These are phyloP conservation scores for Drosophila asahinai DNA, from an alignment of 1,140 invertebrate genomes.

Conservation along the genomic window DNA sequence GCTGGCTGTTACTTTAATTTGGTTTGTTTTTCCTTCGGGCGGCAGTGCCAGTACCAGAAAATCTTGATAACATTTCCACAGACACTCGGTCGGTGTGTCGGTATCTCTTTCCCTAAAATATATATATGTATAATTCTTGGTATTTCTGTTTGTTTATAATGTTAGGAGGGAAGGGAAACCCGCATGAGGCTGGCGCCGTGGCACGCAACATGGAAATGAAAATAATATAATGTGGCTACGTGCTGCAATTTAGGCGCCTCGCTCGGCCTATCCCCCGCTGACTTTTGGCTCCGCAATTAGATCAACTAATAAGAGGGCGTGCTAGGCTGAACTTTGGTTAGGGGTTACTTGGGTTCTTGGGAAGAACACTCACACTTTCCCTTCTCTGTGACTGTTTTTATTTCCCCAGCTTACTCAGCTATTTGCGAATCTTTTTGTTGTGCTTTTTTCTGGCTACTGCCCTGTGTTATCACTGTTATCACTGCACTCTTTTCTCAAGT, in stretches of 20 bases:
- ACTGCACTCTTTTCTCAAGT: conserved; percentile 75
- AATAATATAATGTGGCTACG: conserved; percentile 75
- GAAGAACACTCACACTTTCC: neutral
- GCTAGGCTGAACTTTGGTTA: conserved; percentile 10
- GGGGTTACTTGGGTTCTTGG: neutral
- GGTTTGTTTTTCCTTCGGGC: conserved; percentile 11
- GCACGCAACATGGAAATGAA: conserved; percentile 68
- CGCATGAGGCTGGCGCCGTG: conserved; percentile 66
- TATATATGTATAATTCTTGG: conserved; percentile 23
- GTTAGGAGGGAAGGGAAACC: conserved; percentile 29
- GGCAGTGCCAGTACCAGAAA: conserved; percentile 1
- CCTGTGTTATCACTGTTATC: conserved; percentile 55
- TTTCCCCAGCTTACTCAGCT: conserved; percentile 1
- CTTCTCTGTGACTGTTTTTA: neutral
- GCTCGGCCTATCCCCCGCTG: conserved; percentile 18
- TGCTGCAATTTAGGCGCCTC: conserved; percentile 79
- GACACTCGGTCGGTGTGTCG: conserved; percentile 5
- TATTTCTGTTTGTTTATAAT: conserved; percentile 67
- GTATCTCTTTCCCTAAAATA: conserved; percentile 30
- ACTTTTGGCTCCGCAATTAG: conserved; percentile 52
- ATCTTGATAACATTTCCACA: conserved; percentile 60
- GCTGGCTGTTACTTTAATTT: conserved; percentile 32
- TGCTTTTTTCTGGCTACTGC: neutral
- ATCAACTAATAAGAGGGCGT: conserved; percentile 50
- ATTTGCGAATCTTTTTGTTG: conserved; percentile 19